Evolutionary conservation across 2,888 invertebrate species (phyloP).

Genomic region (Diaphora mendica): DNA sequence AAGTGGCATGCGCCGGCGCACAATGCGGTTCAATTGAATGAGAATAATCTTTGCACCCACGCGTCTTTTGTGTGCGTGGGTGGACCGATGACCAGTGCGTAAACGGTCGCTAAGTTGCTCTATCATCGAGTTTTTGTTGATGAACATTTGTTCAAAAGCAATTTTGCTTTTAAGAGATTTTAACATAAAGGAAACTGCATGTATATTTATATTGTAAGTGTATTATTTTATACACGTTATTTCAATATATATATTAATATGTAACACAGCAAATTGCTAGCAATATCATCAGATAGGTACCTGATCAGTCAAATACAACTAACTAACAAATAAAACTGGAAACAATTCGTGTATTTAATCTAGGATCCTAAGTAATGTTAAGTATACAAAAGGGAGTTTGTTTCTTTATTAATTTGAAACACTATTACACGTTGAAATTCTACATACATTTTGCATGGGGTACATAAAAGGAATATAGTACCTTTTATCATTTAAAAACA

Average conservation of each 20-base stretch:
- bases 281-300: neutral
- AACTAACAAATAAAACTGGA: neutral
- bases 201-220: neutral
- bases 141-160: no score
- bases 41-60: constrained; percentile 87
- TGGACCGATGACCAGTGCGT: constrained; percentile 81
- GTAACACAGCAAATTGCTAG: neutral
- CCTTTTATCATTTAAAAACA: constrained; percentile 1
- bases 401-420: neutral
- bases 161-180: neutral
- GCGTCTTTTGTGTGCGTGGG: constrained; percentile 83
- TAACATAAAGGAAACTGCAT: neutral
- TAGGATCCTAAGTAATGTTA: neutral
- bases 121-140: constrained; percentile 44
- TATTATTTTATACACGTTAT: neutral
- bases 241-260: neutral
- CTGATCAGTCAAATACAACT: neutral
- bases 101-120: constrained; percentile 62
- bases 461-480: neutral
- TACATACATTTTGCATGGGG: neutral
- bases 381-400: neutral
- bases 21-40: constrained; percentile 86
- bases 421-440: neutral
- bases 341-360: neutral
- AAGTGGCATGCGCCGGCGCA: constrained; percentile 85